Conservation (phyloP, 2,113 vertebrate genomes). For the Sinocyclocheilus anshuiensis region DNA sequence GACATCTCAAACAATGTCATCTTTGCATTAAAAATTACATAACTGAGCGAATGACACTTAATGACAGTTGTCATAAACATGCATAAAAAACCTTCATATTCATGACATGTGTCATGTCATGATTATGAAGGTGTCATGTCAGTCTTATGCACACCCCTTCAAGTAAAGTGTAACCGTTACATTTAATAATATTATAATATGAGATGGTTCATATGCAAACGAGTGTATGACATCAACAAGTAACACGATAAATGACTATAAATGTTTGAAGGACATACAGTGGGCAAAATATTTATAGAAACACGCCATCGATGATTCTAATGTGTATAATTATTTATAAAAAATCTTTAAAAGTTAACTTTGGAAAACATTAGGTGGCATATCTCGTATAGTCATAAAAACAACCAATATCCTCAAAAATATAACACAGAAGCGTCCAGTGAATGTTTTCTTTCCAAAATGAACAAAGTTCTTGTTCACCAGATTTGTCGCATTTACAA, state of each 20-base stretch:
- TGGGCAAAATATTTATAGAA: no score
- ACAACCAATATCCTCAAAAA: neutral
- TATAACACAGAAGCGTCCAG: neutral
- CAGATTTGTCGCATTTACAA: neutral
- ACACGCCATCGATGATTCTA: neutral
- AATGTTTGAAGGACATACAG: neutral
- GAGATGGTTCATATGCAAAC: neutral
- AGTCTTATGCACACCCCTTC: no score
- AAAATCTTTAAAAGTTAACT: neutral
- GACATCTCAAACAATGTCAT: no score
- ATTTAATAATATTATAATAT: neutral
- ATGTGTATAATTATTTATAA: no score
- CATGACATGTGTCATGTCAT: no score
- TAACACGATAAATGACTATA: neutral
- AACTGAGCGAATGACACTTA: no score
- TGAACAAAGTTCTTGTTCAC: neutral
- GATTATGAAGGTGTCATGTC: no score
- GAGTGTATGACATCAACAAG: neutral
- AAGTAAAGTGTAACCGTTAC: neutral
- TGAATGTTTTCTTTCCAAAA: neutral
- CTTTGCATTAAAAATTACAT: no score
- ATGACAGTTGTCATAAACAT: no score
- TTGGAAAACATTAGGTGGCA: neutral
- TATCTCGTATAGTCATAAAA: neutral
- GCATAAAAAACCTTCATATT: no score